Evolutionary conservation across 2,113 vertebrate species (phyloP), one percentile per base, ranked within the genome.

Genomic region (Pterophyllum scalare): DNA sequence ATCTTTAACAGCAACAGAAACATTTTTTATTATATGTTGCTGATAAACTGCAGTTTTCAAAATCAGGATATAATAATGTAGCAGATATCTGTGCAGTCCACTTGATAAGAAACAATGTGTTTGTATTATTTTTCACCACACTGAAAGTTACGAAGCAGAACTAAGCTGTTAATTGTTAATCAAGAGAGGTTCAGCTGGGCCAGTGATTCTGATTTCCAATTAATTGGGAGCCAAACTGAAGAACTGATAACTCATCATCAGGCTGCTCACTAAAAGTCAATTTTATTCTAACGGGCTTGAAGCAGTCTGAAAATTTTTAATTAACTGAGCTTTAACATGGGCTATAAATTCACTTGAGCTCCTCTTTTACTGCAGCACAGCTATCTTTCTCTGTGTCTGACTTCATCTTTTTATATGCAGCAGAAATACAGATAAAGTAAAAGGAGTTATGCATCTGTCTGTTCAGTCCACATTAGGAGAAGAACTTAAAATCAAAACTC

Each of bases 281-380:
- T 96, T 38, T 94, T 91, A 94, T 94, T 95, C 92, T 95, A 95
- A 96, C 89, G 88, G 82, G 19, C 43, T 89, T 82, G 88, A 76
- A 85, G 87, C 65, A 89, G 91, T 92, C 77, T 22, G 94, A 91
- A 86, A 89, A 93, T 94, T 96, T 33, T 96, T 96, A 96, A 96
- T 96, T 95, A 95, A 94, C 72, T 86, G 80, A 88, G 86, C 94
- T 62, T 82, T 86, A 91, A 95, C 86, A 93, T 77, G 88, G 94
- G 91, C 85, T 62, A 84, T 88, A 94, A 95, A 95, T 93, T 79
- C 85, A 59, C 74, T 65, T 62, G 31, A 87, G 83, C 77, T 70
- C 78, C 62, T 40, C 60, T 26, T 14, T 31, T 40, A 31, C 1
- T 14, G 60, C 85, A 77, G 58, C 78, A 77, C 9, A 19, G 62